phyloP scores from a whole-genome alignment of 2,113 vertebrate genomes.

The Pipra filicauda region DNA sequence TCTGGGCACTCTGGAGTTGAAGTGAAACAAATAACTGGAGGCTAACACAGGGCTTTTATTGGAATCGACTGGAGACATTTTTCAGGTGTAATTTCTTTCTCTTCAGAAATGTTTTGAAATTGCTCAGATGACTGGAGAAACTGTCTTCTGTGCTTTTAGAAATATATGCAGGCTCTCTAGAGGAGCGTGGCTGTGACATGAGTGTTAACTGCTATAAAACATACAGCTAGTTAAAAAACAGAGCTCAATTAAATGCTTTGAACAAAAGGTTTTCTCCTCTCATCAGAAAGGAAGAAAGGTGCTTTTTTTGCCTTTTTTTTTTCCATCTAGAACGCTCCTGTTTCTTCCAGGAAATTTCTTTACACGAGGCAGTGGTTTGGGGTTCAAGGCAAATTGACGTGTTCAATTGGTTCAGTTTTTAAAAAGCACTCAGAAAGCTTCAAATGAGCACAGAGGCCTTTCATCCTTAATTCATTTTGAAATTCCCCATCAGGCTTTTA shows the following conservation, averaged over 20 bases:
- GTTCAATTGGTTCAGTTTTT: background rate
- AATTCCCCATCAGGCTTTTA: slow-evolving; percentile 7
- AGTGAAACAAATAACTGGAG: background rate
- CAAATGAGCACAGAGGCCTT: background rate
- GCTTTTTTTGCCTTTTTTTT: no score
- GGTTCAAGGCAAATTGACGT: background rate
- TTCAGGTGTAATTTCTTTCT: background rate
- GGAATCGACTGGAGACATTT: background rate
- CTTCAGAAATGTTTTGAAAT: background rate
- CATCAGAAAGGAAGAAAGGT: background rate
- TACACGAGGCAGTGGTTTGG: background rate
- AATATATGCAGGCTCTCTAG: background rate
- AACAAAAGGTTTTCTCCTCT: background rate
- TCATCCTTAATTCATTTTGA: slow-evolving; percentile 6
- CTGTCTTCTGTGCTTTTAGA: background rate
- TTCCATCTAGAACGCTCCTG: background rate
- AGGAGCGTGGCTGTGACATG: background rate
- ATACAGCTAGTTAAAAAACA: background rate
- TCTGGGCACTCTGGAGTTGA: background rate
- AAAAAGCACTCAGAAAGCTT: background rate
- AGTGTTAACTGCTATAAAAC: background rate
- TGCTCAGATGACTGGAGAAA: background rate
- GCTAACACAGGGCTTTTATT: background rate
- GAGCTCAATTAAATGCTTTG: background rate
- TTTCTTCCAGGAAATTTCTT: background rate